Conservation (phyloP, 2,797 vertebrate genomes). For the Nannoperca australis region DNA sequence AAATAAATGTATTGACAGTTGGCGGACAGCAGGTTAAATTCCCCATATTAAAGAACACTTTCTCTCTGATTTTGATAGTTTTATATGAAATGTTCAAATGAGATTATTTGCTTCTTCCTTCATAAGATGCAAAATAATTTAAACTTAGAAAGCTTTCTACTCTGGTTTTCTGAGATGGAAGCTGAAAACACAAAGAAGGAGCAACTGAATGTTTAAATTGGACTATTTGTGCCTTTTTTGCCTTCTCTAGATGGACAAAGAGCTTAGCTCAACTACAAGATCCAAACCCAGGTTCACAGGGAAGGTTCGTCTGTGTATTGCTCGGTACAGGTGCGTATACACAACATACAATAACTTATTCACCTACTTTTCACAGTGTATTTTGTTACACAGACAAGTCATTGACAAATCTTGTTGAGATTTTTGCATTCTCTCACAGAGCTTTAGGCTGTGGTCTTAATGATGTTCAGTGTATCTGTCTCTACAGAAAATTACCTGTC, state of each 20-base stretch:
- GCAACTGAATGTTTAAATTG: not conserved
- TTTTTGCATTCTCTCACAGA: constrained; percentile 53
- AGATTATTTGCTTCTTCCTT: not conserved
- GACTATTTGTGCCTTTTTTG: constrained; percentile 19
- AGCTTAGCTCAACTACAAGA: constrained; percentile 88
- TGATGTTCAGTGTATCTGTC: constrained; percentile 68
- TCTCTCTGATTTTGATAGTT: not conserved
- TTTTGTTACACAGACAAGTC: constrained; percentile 18
- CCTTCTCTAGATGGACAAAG: constrained; percentile 93
- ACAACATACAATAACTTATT: constrained; percentile 2
- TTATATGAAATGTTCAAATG: not conserved
- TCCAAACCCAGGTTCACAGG: constrained; percentile 94
- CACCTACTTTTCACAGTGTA: not conserved
- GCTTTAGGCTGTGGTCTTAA: constrained; percentile 47
- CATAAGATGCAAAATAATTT: not conserved
- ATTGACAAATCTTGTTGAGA: constrained; percentile 27
- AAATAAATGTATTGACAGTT: not conserved
- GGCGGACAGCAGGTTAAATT: not conserved
- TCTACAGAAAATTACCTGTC: constrained; percentile 71
- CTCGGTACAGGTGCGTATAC: constrained; percentile 93
- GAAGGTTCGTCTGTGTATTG: constrained; percentile 96
- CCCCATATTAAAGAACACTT: not conserved
- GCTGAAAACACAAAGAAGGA: not conserved
- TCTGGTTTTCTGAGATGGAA: not conserved
- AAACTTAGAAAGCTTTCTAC: not conserved